Percentiles rank a stretch among this genome's conserved stretches.
phyloP scores from a whole-genome alignment of 30 jellyfish, hydroid and myxozoan genomes.

The Clytia hemisphaerica region DNA sequence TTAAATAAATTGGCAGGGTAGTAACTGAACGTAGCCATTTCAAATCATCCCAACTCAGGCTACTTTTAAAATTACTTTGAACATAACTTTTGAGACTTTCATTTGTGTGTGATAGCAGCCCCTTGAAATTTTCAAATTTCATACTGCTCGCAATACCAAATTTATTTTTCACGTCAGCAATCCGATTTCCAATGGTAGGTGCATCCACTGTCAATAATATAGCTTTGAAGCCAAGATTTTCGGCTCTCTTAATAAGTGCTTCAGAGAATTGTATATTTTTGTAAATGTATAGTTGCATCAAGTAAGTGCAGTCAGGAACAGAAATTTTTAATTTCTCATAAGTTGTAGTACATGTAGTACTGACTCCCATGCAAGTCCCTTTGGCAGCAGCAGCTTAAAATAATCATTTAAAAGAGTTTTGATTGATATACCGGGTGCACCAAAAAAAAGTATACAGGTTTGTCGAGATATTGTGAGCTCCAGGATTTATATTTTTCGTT shows the following conservation, averaged over 20 bases:
- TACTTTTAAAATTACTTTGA: background rate
- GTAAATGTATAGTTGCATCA: constrained; percentile 75
- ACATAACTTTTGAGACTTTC: background rate
- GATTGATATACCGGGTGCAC: too few relatives aligned
- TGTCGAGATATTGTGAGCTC: too few relatives aligned
- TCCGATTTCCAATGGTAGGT: constrained; percentile 29
- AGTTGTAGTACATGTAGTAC: too few relatives aligned
- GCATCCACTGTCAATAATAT: constrained; percentile 86
- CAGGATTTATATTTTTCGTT: too few relatives aligned
- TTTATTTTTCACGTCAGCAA: constrained; percentile 29
- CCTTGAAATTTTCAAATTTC: constrained; percentile 32
- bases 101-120: constrained; percentile 27
- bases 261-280: constrained; percentile 46
- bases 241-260: constrained; percentile 73
- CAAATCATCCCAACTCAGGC: constrained; percentile 43
- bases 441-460: too few relatives aligned
- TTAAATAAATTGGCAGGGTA: constrained; percentile 64
- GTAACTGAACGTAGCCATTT: constrained; percentile 62
- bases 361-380: too few relatives aligned
- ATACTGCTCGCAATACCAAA: constrained; percentile 29
- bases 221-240: constrained; percentile 76
- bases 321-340: too few relatives aligned
- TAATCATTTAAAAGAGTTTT: too few relatives aligned
- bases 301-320: too few relatives aligned
- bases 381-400: too few relatives aligned